Evolutionary conservation across 2,797 vertebrate genomes (phyloP).

Genomic region (Micrastur ruficollis): DNA sequence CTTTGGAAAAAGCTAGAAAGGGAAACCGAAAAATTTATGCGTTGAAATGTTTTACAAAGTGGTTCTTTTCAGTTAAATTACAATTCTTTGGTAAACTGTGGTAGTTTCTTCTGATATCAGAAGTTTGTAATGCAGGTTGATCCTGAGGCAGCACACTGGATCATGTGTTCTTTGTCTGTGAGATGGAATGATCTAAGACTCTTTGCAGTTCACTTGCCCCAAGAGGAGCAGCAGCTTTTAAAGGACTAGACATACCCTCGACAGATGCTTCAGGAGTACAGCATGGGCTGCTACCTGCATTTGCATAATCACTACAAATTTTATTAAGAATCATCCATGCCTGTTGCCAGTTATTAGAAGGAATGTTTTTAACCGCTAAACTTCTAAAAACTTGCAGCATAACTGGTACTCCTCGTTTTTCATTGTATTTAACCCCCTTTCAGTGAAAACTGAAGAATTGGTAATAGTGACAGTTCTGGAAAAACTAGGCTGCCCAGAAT

Average conservation of each 20-base stretch:
- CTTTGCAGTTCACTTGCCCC: background rate
- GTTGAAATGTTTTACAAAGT: background rate
- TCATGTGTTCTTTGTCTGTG: background rate
- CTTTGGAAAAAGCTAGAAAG: background rate
- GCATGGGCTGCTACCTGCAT: rapidly evolving
- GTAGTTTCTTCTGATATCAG: background rate
- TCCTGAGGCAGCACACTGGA: background rate
- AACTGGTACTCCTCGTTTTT: background rate
- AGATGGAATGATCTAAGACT: background rate
- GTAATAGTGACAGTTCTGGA: background rate
- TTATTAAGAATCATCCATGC: background rate
- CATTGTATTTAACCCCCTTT: background rate
- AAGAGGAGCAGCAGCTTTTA: background rate
- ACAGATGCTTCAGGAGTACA: background rate
- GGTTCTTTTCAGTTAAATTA: background rate
- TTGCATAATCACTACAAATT: no score
- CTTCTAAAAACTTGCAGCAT: background rate
- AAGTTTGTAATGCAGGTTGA: background rate
- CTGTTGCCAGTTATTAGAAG: background rate
- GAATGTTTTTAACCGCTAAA: background rate
- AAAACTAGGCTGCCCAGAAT: background rate
- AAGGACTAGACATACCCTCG: background rate
- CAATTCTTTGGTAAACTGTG: background rate
- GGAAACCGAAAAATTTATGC: background rate
- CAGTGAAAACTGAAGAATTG: background rate